Percentiles rank a stretch among this genome's conserved stretches.
These are phyloP conservation scores for Eulithis testata DNA, from an alignment of 2,888 invertebrate genomes.

Conservation along the genomic window DNA sequence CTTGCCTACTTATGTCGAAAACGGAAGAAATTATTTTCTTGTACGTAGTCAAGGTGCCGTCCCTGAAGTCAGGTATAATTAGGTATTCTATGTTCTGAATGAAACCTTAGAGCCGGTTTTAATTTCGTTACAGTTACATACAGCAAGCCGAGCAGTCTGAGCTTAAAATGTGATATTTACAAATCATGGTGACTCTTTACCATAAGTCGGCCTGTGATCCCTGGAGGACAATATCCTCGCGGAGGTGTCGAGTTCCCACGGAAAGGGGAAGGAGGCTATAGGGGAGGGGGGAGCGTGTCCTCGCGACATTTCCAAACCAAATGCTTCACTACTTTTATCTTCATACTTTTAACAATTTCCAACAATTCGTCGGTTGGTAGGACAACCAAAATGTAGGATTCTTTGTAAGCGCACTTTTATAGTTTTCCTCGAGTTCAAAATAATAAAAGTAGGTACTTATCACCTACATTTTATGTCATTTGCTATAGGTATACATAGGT, in stretches of 20 bases:
- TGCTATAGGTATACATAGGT: too few relatives aligned
- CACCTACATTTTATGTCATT: too few relatives aligned
- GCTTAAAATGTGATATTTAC: neutral
- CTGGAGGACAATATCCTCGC: conserved; percentile 23
- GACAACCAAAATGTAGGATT: too few relatives aligned
- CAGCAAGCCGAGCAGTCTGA: too few relatives aligned
- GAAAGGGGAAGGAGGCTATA: conserved; percentile 38
- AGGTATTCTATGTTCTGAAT: too few relatives aligned
- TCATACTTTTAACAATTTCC: conserved; percentile 29
- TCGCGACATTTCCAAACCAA: conserved; percentile 38
- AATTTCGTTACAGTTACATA: too few relatives aligned
- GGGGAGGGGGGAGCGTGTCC: conserved; percentile 39
- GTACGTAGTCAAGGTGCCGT: too few relatives aligned
- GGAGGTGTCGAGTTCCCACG: conserved; percentile 49
- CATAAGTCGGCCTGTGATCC: conserved; percentile 10
- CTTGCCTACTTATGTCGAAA: too few relatives aligned
- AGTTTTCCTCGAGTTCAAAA: neutral
- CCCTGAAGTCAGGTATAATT: too few relatives aligned
- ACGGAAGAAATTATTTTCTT: too few relatives aligned
- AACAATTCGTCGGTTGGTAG: conserved; percentile 22
- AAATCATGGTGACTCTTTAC: neutral
- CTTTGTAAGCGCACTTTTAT: conserved; percentile 23
- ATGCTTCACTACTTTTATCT: conserved; percentile 35
- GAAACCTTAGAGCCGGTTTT: too few relatives aligned
- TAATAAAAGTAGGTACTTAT: too few relatives aligned